A percentile compares a stretch with the other conserved stretches of the same genome.
phyloP scores from a whole-genome alignment of 2,888 invertebrate genomes.

The Ophonus ardosiacus region DNA sequence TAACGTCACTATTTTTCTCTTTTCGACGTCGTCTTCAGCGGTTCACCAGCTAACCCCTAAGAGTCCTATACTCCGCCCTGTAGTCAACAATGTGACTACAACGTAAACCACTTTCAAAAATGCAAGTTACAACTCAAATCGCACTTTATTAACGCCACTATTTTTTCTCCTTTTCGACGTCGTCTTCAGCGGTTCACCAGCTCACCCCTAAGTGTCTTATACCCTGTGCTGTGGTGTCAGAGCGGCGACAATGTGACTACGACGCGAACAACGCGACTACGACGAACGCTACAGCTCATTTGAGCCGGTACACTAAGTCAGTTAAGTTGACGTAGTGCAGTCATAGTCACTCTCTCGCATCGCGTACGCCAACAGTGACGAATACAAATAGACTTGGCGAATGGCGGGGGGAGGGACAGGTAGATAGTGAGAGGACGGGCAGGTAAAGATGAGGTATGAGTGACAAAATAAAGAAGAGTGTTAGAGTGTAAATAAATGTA shows the following conservation, averaged over 20 bases:
- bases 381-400: slow-evolving; percentile 74
- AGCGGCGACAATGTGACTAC: not conserved
- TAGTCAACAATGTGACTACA: not conserved
- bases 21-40: not conserved
- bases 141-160: no score
- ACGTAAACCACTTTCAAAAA: not conserved
- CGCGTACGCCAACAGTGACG: slow-evolving; percentile 71
- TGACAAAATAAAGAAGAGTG: no score
- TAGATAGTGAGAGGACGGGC: no score
- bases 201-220: not conserved
- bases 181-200: not conserved
- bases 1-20: no score
- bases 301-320: slow-evolving; percentile 68
- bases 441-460: no score
- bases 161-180: not conserved
- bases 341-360: slow-evolving; percentile 57
- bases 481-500: no score
- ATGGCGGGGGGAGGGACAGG: no score
- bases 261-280: not conserved
- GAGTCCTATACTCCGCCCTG: not conserved
- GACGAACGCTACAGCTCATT: slow-evolving; percentile 70
- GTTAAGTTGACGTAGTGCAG: slow-evolving; percentile 65
- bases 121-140: no score
- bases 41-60: not conserved
- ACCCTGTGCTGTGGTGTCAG: not conserved